Percentiles rank a stretch among this genome's conserved stretches.
These are phyloP conservation scores for Colletes gigas DNA, from an alignment of 1,140 invertebrate genomes.

Conservation along the genomic window DNA sequence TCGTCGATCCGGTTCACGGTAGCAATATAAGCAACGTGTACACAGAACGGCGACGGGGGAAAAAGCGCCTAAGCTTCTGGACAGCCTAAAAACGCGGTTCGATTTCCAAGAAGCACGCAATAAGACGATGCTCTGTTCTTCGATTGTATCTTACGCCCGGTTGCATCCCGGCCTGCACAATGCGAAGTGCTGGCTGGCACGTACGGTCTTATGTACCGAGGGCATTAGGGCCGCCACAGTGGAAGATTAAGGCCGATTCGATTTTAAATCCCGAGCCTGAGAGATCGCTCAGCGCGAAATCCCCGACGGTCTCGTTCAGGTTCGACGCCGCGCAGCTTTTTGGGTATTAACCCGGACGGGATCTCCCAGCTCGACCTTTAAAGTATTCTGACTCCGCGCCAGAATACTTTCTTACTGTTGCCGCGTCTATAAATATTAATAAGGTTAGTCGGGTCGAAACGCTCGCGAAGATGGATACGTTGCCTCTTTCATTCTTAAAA, in stretches of 20 bases:
- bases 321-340: neutral
- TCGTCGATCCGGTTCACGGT: neutral
- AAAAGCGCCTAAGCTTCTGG: slow-evolving; percentile 14
- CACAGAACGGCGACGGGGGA: neutral
- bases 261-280: slow-evolving; percentile 19
- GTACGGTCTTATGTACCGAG: slow-evolving; percentile 47
- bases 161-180: slow-evolving; percentile 36
- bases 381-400: slow-evolving; percentile 23
- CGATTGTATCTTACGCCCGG: slow-evolving; percentile 47
- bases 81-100: slow-evolving; percentile 48
- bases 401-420: slow-evolving; percentile 25
- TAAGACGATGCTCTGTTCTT: slow-evolving; percentile 53
- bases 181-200: slow-evolving; percentile 27
- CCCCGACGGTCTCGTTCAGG: neutral
- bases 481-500: slow-evolving; percentile 22
- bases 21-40: neutral
- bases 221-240: slow-evolving; percentile 36
- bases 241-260: slow-evolving; percentile 47
- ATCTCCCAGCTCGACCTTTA: neutral
- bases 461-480: neutral
- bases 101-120: slow-evolving; percentile 53
- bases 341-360: slow-evolving; percentile 25
- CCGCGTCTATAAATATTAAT: slow-evolving; percentile 31
- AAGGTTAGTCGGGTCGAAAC: neutral
- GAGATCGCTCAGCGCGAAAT: neutral